A percentile compares a stretch with the other conserved stretches of the same genome.
These are phyloP conservation scores for Corythornis leucogaster DNA, from an alignment of 2,797 vertebrate species.

Conservation along the genomic window DNA sequence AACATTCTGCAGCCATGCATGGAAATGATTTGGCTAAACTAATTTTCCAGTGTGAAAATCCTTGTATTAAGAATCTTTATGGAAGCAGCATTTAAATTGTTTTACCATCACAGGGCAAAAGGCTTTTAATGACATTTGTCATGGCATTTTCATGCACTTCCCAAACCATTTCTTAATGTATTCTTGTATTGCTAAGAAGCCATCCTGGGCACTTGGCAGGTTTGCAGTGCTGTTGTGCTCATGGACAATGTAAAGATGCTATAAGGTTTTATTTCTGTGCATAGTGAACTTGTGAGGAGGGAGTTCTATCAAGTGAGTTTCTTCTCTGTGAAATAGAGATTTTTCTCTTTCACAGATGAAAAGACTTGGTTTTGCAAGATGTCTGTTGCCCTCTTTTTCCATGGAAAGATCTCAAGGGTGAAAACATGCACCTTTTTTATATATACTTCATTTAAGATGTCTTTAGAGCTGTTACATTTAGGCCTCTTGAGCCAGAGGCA, in stretches of 20 bases:
- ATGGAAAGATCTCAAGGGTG: neutral
- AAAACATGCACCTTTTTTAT: neutral
- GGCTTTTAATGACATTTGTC: neutral
- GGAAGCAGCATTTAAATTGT: neutral
- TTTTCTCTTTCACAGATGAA: neutral
- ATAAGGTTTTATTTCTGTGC: neutral
- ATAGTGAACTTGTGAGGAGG: neutral
- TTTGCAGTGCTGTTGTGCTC: fast-evolving
- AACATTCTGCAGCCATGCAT: neutral
- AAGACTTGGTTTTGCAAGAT: neutral
- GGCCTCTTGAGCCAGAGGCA: neutral
- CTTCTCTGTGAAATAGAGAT: neutral
- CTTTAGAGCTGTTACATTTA: neutral
- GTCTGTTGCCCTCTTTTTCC: neutral
- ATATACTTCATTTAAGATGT: neutral
- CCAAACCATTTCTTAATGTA: neutral
- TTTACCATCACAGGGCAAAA: neutral
- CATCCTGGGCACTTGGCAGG: neutral
- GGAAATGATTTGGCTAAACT: neutral
- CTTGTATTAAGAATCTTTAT: neutral
- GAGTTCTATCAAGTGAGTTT: neutral
- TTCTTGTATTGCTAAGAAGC: neutral
- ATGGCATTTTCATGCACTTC: neutral
- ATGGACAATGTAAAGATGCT: neutral
- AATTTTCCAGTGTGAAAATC: neutral